Evolutionary conservation across 1,140 invertebrate species (phyloP), one percentile per base, ranked within the genome.

Genomic region (Caenorhabditis latens): DNA sequence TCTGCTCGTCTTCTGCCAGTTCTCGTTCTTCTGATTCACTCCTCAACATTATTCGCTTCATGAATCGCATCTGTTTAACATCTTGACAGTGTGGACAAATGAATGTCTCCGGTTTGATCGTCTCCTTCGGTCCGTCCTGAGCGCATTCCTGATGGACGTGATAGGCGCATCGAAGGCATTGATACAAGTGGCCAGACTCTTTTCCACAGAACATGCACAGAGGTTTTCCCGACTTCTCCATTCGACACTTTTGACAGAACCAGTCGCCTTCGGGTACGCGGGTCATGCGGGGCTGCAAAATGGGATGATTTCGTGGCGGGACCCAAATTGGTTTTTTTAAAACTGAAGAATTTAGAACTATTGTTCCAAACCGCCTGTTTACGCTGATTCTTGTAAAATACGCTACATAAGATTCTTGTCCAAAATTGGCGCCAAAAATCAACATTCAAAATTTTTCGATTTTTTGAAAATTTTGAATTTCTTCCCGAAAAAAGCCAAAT

Each of bases 201-300:
- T 53, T 50, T 13, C 53, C n/a, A 24, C 86, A 86, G 21, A 86
- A 71, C 5, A 86, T 71, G 40, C 86, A 86, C 42, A 84, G 16
- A 4, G 86, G 86, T 40, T 65, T 83, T 2, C 86, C 86, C 16
- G 65, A 50, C 14, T 71, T 71, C 8, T 83, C 50, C 46, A 83
- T n/a, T 4, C 82, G 75, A 55, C 86, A 86, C 7, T 71, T 53
- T 16, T 58, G 82, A 83, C 75, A 86, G 86, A 57, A 86, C 71
- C 79, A 86, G n/a, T 86, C 71, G 8, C 86, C 86, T n/a, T 86
- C 86, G 14, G 86, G 86, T 13, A 86, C 75, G n/a, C 19, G 32
- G 58, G 43, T 43, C 75, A 86, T 57, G 11, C 43, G 50, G 40
- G 86, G 75, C 82, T 86, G 57, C 48, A 86, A 86, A 32, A 65